Conservation (phyloP, 2,113 vertebrate genomes). For the Sinocyclocheilus anshuiensis region DNA sequence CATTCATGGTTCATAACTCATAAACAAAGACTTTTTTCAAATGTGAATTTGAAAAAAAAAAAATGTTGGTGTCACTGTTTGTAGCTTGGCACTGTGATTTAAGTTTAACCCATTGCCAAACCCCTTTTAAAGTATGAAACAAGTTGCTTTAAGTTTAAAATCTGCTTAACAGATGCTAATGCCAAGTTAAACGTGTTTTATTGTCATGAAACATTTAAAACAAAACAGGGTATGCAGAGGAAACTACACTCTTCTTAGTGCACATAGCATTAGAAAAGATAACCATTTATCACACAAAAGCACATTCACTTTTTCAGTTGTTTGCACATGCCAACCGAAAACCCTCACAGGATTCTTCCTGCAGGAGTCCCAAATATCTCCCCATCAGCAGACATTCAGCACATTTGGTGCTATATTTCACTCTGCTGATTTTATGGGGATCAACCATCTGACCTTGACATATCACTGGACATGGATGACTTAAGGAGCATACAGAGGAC, state of each 20-base stretch:
- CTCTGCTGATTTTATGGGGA: neutral
- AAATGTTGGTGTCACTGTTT: too few species aligned
- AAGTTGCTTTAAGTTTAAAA: neutral
- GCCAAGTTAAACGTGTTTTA: too few species aligned
- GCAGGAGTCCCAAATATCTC: too few species aligned
- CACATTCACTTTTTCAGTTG: neutral
- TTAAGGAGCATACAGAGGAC: neutral
- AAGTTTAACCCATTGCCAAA: neutral
- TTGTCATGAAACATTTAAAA: neutral
- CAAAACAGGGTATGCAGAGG: neutral
- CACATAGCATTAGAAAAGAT: neutral
- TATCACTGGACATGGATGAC: neutral
- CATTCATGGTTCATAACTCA: too few species aligned
- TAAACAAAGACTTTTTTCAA: too few species aligned
- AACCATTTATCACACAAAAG: neutral
- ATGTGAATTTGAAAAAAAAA: too few species aligned
- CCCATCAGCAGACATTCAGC: too few species aligned
- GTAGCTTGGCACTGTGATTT: too few species aligned
- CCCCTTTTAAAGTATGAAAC: neutral
- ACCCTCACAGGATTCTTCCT: too few species aligned
- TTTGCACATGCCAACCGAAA: neutral
- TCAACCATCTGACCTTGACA: slow-evolving; percentile 10
- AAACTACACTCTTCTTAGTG: neutral
- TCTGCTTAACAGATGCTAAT: neutral
- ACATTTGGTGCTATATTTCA: too few species aligned